phyloP scores from a whole-genome alignment of 2,888 invertebrate species.

The Aromia moschata region DNA sequence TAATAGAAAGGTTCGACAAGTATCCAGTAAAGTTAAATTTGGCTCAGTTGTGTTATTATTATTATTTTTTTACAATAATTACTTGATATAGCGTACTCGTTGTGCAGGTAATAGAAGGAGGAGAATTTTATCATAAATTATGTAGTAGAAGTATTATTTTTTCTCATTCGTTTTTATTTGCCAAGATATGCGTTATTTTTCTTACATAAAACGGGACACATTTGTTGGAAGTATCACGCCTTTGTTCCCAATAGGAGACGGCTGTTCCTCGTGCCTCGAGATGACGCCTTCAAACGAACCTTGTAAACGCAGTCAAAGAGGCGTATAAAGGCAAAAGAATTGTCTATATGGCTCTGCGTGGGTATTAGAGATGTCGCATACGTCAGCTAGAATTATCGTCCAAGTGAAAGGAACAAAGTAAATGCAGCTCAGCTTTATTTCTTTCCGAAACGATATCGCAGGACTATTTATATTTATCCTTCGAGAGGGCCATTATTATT shows the following conservation, averaged over 20 bases:
- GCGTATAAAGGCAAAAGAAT: constrained; percentile 12
- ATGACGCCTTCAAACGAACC: constrained; percentile 12
- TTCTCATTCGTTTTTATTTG: no score
- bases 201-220: no score
- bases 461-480: constrained; percentile 11
- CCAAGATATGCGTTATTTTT: no score
- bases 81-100: background rate
- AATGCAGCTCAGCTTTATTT: constrained; percentile 10
- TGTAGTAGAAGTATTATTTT: no score
- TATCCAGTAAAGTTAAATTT: no score
- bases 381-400: constrained; percentile 19
- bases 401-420: constrained; percentile 9
- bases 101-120: no score
- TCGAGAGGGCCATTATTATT: constrained; percentile 14
- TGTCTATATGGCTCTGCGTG: constrained; percentile 7
- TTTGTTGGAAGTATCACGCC: no score
- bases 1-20: background rate
- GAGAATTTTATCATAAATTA: no score
- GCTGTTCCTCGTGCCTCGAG: background rate
- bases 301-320: constrained; percentile 14
- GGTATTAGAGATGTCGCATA: constrained; percentile 14
- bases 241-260: background rate
- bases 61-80: background rate
- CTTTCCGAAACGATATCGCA: constrained; percentile 8
- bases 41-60: background rate